Percentiles rank a stretch among this genome's conserved stretches.
These are phyloP conservation scores for Caenorhabditis plicata DNA, from an alignment of 2,888 invertebrate species.

Conservation along the genomic window DNA sequence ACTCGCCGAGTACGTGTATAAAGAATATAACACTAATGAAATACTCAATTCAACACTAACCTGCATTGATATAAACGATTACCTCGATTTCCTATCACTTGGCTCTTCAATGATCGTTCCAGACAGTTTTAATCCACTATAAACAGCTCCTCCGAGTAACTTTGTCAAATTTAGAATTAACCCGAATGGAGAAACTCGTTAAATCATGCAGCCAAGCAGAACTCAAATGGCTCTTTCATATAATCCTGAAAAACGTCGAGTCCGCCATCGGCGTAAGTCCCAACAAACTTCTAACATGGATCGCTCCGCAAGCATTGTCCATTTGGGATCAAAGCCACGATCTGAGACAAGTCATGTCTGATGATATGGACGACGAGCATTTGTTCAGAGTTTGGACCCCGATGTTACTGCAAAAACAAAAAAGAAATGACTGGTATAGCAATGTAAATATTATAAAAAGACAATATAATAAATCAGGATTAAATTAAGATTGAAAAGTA, in stretches of 20 bases:
- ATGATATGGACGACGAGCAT: constrained; percentile 20
- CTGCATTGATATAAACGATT: constrained; percentile 17
- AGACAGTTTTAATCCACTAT: too few species aligned
- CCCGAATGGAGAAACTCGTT: constrained; percentile 15
- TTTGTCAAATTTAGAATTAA: constrained; percentile 11
- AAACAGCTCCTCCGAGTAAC: too few species aligned
- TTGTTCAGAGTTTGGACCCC: constrained; percentile 33
- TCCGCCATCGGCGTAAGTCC: constrained; percentile 13
- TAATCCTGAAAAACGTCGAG: constrained; percentile 42
- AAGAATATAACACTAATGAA: constrained; percentile 26
- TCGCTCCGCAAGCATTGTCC: constrained; percentile 9
- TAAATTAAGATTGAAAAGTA: constrained; percentile 21
- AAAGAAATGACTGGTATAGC: constrained; percentile 28
- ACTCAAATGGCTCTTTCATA: constrained; percentile 44
- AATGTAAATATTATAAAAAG: constrained; percentile 8
- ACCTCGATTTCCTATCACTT: constrained; percentile 18
- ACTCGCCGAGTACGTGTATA: constrained; percentile 26
- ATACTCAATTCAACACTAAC: constrained; percentile 11
- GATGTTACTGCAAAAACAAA: constrained; percentile 29
- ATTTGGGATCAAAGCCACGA: constrained; percentile 26
- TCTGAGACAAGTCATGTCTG: constrained; percentile 15
- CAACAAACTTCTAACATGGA: constrained; percentile 29
- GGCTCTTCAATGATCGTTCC: constrained; percentile 15
- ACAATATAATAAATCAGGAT: not conserved
- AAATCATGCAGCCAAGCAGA: constrained; percentile 37